phyloP scores from a whole-genome alignment of 2,113 vertebrate species.

The Micronycteris hirsuta region DNA sequence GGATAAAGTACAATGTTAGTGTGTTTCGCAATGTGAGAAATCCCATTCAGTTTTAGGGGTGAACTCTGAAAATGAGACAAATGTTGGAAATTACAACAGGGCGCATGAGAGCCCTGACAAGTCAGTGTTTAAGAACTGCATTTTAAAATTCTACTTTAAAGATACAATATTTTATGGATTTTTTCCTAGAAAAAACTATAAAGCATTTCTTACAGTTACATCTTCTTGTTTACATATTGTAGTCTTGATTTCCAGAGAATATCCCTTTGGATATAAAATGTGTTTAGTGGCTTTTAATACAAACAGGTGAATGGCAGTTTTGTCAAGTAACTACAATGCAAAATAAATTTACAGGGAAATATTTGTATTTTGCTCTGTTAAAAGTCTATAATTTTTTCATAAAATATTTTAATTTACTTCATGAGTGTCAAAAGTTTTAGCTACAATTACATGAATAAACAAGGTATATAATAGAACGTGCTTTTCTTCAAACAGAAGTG shows the following conservation, averaged over 20 bases:
- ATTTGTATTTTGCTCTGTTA: not conserved
- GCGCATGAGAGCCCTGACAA: not conserved
- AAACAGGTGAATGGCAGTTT: not conserved
- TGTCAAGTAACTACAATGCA: not conserved
- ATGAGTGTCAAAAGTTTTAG: not conserved
- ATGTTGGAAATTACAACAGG: not conserved
- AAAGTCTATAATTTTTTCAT: not conserved
- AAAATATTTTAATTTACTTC: not conserved
- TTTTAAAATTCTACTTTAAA: not conserved
- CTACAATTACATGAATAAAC: not conserved
- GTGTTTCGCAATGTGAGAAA: not conserved
- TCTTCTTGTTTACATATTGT: not conserved
- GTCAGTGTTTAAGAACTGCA: not conserved
- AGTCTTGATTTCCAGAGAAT: not conserved
- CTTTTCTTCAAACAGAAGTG: not conserved
- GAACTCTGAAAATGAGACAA: not conserved
- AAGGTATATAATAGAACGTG: not conserved
- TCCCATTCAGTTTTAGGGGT: not conserved
- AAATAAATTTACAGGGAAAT: not conserved
- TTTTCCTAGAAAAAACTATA: not conserved
- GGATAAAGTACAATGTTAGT: not conserved
- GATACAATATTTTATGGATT: not conserved
- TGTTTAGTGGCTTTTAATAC: not conserved
- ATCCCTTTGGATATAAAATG: not conserved
- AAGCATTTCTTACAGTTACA: not conserved